These are phyloP conservation scores for Bufo gargarizans DNA, from an alignment of 2,113 vertebrate species.

Conservation along the genomic window DNA sequence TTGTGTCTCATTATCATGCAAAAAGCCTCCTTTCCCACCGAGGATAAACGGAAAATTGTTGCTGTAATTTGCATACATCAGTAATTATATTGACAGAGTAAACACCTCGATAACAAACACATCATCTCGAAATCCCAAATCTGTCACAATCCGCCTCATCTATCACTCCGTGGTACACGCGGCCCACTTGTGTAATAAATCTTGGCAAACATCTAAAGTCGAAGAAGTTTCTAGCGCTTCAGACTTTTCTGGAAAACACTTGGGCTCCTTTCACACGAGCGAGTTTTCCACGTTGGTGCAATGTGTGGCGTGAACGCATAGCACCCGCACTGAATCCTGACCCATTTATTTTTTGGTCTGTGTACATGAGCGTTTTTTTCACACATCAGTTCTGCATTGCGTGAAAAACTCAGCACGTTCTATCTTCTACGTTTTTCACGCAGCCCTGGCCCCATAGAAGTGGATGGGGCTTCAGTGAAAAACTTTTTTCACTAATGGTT, in stretches of 20 bases:
- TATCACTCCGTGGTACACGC: not conserved
- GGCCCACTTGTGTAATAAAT: not conserved
- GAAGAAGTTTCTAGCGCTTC: not conserved
- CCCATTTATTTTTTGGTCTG: no score
- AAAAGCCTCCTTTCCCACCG: not conserved
- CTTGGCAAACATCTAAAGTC: not conserved
- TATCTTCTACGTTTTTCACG: no score
- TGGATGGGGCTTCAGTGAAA: no score
- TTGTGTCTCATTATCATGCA: slow-evolving; percentile 28
- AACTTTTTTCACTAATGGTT: no score
- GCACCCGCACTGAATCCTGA: no score
- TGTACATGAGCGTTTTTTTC: no score
- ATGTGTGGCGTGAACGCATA: no score
- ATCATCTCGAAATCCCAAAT: slow-evolving; percentile 9
- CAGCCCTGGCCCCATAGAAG: no score
- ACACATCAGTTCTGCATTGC: no score
- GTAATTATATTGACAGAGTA: slow-evolving; percentile 40
- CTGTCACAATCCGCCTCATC: slow-evolving; percentile 16
- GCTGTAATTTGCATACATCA: slow-evolving; percentile 34
- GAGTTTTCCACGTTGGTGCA: no score
- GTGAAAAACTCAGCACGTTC: no score
- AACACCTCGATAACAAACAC: slow-evolving; percentile 24
- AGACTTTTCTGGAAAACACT: not conserved
- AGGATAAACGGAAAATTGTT: slow-evolving; percentile 10
- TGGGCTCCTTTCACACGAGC: not conserved